Base-by-base conservation (phyloP, 2,113 vertebrate species). In the Sterrhoptilus dennistouni region DNA sequence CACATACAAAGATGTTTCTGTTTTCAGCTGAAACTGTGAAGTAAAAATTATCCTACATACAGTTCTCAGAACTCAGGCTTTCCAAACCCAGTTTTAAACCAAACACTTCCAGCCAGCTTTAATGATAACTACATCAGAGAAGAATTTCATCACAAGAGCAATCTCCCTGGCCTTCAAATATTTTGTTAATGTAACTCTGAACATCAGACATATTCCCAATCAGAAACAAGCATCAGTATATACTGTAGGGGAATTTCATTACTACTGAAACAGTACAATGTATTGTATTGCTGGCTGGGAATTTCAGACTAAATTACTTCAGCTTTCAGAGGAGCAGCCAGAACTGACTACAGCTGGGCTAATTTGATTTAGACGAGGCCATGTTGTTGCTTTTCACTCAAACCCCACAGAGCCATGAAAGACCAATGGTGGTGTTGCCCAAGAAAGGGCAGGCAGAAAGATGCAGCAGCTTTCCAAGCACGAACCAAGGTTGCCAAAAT, bases 181-280 rank as follows among this genome's bases (percentile, higher is more conserved):
- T 78, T 95, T 90, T 79, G 83, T 57, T 95, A 92, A 76, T 93
- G 5, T 53, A 94, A 90, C 79, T 94, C 68, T 53, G 79, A 95
- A 84, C 80, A 95, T 94, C 90, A 97, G 90, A 88, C 92, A 90
- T 49, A 90, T 42, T 93, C 44, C 57, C 68, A 87, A 92, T 92
- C 90, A 89, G 84, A 95, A 93, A 69, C 80, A 96, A 95, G 92
- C 80, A 96, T 94, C 88, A 63, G 33, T 31, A 56, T 85, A 95
- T 89, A 85, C 63, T 85, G 65, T 61, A 85, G 35, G 59, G 81
- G 83, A 94, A 95, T 86, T 95, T 96, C 75, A 89, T 93, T 83
- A 80, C 89, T 77, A 70, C 69, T 36, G 74, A 77, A 93, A 95
- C 44, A 72, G 57, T 36, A 29, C 42, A 1, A 74, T 16, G 59